Conservation (phyloP, 1,140 invertebrate genomes). For the Caenorhabditis brenneri region DNA sequence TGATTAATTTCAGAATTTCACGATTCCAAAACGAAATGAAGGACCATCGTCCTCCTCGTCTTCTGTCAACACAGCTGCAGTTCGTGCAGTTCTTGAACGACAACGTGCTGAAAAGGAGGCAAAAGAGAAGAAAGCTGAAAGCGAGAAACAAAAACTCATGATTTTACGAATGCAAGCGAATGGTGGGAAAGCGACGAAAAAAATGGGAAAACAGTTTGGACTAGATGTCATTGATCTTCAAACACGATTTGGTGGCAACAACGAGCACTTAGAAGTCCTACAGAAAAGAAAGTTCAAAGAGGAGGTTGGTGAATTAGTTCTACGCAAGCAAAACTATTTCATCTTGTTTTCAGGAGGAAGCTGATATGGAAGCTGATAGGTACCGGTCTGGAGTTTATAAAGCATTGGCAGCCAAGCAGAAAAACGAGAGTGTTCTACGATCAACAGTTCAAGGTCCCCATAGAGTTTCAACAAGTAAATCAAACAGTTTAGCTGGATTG, state of each 20-base stretch:
- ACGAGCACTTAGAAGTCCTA: not conserved
- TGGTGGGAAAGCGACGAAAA: conserved; percentile 23
- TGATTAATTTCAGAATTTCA: not conserved
- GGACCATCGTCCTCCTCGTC: not conserved
- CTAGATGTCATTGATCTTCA: conserved; percentile 20
- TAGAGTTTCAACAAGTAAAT: not conserved
- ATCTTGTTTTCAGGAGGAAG: not conserved
- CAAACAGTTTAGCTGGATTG: conserved; percentile 7
- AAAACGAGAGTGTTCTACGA: not conserved
- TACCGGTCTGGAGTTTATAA: conserved; percentile 22
- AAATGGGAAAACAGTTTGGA: conserved; percentile 28
- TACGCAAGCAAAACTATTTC: not conserved
- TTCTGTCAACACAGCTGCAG: not conserved
- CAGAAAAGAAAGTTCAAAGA: conserved; percentile 29
- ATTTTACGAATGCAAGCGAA: conserved; percentile 28
- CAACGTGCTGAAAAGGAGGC: conserved; percentile 29
- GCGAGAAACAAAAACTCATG: conserved; percentile 6
- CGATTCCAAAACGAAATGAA: not conserved
- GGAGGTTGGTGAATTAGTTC: not conserved
- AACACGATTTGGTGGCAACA: conserved; percentile 20
- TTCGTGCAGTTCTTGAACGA: conserved; percentile 6
- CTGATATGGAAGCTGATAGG: conserved; percentile 4
- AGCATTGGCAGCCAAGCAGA: conserved; percentile 6
- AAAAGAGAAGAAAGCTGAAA: conserved; percentile 8
- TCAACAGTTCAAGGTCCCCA: conserved; percentile 15